Evolutionary conservation across 1,140 invertebrate genomes (phyloP).

Genomic region (Drosophila ambigua): DNA sequence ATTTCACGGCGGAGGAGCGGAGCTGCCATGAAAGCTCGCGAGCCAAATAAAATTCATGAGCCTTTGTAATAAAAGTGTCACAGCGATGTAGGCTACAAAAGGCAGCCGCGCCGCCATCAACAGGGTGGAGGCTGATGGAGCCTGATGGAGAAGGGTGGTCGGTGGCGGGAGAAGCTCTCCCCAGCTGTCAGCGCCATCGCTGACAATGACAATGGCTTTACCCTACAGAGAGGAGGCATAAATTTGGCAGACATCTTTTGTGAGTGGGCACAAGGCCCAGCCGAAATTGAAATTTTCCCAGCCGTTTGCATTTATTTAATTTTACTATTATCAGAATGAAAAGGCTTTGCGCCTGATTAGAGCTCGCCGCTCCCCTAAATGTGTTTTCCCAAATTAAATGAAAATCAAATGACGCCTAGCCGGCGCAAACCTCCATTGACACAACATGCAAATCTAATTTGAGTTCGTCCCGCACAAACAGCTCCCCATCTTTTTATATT

Average conservation of each 20-base stretch:
- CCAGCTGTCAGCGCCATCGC: conserved; percentile 62
- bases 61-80: conserved; percentile 77
- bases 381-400: conserved; percentile 66
- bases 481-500: conserved; percentile 54
- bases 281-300: conserved; percentile 56
- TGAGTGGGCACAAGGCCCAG: conserved; percentile 17
- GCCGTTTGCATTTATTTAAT: conserved; percentile 80
- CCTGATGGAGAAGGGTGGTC: neutral
- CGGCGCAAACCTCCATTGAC: conserved; percentile 41
- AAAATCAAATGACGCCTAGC: conserved; percentile 54
- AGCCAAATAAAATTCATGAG: conserved; percentile 80
- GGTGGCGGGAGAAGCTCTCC: conserved; percentile 11
- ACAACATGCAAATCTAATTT: conserved; percentile 67
- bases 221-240: conserved; percentile 59
- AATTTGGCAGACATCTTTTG: conserved; percentile 71
- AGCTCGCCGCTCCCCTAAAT: conserved; percentile 45
- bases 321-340: conserved; percentile 78
- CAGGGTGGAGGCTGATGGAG: conserved; percentile 4
- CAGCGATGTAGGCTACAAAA: conserved; percentile 60
- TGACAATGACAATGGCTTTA: conserved; percentile 74
- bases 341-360: conserved; percentile 80
- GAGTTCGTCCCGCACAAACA: conserved; percentile 30
- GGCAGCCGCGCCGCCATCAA: conserved; percentile 33
- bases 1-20: conserved; percentile 22
- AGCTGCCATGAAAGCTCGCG: conserved; percentile 54